These are phyloP conservation scores for Agonopterix arenella DNA, from an alignment of 2,888 invertebrate genomes.

Conservation along the genomic window DNA sequence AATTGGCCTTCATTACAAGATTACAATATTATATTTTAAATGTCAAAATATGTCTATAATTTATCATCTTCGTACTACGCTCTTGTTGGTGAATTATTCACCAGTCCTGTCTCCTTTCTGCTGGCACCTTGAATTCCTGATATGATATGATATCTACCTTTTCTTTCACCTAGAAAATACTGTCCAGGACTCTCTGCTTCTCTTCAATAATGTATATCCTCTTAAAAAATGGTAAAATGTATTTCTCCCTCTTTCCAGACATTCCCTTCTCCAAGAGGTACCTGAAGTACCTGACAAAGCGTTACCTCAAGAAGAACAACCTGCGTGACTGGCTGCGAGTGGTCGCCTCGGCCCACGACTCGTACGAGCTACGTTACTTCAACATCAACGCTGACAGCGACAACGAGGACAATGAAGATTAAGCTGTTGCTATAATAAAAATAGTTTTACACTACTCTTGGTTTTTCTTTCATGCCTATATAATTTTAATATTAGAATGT, in stretches of 20 bases:
- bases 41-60: no score
- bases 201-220: background rate
- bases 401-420: slow-evolving; percentile 93
- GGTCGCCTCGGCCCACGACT: slow-evolving; percentile 97
- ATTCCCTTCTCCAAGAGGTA: slow-evolving; percentile 91
- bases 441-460: slow-evolving; percentile 59
- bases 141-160: no score
- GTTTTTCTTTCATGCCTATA: slow-evolving; percentile 12
- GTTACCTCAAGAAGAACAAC: slow-evolving; percentile 99
- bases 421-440: slow-evolving; percentile 62
- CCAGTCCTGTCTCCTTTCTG: no score
- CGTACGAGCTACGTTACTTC: slow-evolving; percentile 99
- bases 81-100: no score
- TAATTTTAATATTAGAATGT: no score
- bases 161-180: no score
- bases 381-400: slow-evolving; percentile 88
- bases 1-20: no score
- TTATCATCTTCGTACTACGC: no score
- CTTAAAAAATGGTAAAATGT: background rate
- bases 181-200: background rate
- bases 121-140: no score
- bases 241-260: slow-evolving; percentile 41
- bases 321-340: slow-evolving; percentile 99
- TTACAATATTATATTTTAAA: no score
- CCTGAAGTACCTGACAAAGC: slow-evolving; percentile 99